Evolutionary conservation across 2,113 vertebrate genomes (phyloP), one percentile per base, ranked within the genome.

Genomic region (Saccopteryx leptura): DNA sequence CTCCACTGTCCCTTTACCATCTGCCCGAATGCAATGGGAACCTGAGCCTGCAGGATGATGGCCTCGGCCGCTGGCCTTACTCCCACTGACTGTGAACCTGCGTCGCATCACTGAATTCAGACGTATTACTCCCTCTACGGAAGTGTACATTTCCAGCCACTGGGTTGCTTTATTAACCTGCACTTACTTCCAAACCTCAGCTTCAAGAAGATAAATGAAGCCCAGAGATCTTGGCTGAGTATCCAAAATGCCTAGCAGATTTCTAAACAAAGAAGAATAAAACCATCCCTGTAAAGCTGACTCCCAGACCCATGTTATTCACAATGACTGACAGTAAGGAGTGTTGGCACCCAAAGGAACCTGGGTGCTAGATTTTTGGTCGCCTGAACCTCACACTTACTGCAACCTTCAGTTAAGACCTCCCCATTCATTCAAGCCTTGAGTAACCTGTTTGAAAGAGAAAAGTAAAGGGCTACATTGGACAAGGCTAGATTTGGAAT

Each of bases 211-310:
- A 61, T 5, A 50, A 33, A 69, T 65, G 24, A 91, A 94, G 46
- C 24, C 19, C 68, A 60, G 52, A 82, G 56, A 82, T 80, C 28
- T 8, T 54, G 15, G 48, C 85, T 69, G 68, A 56, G 11, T 58
- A 65, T 24, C 18, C 46, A 88, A 75, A 87, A 61, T 11, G 4
- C 28, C 68, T 3, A 91, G 19, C 7, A 80, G 56, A 69, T 72
- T 88, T 93, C 63, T 60, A 74, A 88, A 46, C 56, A 48, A 81
- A n/a, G 31, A 71, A 86, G 61, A 94, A 48, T 48, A 74, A 91
- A 79, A 28, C 63, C 46, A n/a, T 7, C 17, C 17, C 13, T 26
- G 11, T 4, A 14, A 39, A 68, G 68, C 31, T 88, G n/a, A 50
- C 6, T n/a, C 71, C 48, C 24, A 18, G 83, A 18, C 13, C 18